Conservation (phyloP, 1,140 invertebrate genomes). For the Melitaea cinxia region DNA sequence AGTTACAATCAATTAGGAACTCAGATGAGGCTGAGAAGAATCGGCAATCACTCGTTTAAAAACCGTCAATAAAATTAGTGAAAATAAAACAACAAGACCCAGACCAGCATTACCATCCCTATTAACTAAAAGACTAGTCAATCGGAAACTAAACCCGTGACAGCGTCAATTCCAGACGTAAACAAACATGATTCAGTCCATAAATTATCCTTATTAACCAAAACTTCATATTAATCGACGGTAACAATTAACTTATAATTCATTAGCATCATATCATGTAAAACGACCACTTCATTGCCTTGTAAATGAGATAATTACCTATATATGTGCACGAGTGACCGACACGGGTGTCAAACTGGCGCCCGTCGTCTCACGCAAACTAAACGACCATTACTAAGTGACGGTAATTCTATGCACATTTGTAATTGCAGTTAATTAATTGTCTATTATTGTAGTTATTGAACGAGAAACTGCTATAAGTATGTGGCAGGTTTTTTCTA, state of each 20-base stretch:
- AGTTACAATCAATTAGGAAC: too few relatives aligned
- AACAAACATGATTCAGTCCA: neutral
- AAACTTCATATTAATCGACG: neutral
- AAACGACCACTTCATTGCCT: neutral
- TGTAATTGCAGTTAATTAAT: conserved; percentile 5
- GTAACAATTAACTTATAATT: conserved; percentile 1
- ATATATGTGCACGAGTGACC: conserved; percentile 5
- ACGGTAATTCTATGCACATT: neutral
- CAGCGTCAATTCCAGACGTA: neutral
- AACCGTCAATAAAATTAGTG: too few relatives aligned
- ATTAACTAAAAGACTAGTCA: too few relatives aligned
- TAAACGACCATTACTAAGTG: neutral
- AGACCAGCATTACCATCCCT: too few relatives aligned
- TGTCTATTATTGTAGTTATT: neutral
- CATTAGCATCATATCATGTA: conserved; percentile 1
- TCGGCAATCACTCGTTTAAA: too few relatives aligned
- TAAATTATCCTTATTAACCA: neutral
- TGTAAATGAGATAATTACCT: conserved; percentile 2
- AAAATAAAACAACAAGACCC: too few relatives aligned
- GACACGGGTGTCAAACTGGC: conserved; percentile 2
- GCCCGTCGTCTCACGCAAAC: conserved; percentile 10
- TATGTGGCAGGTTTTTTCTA: too few relatives aligned
- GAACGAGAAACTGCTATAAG: neutral
- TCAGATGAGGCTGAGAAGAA: too few relatives aligned
- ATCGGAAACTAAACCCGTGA: too few relatives aligned